Conservation (phyloP, 1,140 invertebrate genomes). For the Cardiocondyla obscurior region DNA sequence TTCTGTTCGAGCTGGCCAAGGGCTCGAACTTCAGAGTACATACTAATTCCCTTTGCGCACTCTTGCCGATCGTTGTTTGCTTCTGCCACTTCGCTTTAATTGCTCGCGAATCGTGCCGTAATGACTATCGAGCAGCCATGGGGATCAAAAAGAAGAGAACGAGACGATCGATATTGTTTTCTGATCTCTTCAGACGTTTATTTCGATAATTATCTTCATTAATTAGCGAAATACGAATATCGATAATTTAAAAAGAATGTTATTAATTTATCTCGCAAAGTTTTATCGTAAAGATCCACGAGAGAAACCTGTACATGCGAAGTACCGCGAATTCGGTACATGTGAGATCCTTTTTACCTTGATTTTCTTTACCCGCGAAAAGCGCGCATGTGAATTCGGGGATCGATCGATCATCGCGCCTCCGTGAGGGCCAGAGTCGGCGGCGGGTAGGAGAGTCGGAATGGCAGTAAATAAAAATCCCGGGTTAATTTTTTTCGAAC, state of each 20-base stretch:
- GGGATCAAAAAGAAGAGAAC: background rate
- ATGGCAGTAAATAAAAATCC: constrained; percentile 71
- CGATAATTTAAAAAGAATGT: background rate
- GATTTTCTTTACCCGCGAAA: constrained; percentile 13
- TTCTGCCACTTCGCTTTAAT: constrained; percentile 81
- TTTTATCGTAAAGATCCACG: background rate
- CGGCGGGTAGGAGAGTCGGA: constrained; percentile 37
- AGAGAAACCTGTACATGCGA: background rate
- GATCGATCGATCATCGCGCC: constrained; percentile 60
- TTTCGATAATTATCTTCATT: background rate
- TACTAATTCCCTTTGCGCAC: constrained; percentile 66
- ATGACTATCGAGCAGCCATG: constrained; percentile 71
- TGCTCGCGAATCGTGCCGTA: constrained; percentile 80
- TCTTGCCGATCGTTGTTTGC: constrained; percentile 81
- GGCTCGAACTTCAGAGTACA: constrained; percentile 55
- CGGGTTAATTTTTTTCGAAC: constrained; percentile 73
- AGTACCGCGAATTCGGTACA: background rate
- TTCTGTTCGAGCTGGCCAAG: constrained; percentile 67
- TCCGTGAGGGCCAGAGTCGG: constrained; percentile 58
- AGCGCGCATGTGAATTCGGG: constrained; percentile 40
- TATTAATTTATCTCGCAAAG: background rate
- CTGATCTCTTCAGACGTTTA: background rate
- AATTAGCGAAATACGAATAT: too few species aligned
- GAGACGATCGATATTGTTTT: background rate
- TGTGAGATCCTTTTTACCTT: background rate